A percentile compares a stretch with the other conserved stretches of the same genome.
These are phyloP conservation scores for Rhynchomys soricoides DNA, from an alignment of 2,113 vertebrate species.

Conservation along the genomic window DNA sequence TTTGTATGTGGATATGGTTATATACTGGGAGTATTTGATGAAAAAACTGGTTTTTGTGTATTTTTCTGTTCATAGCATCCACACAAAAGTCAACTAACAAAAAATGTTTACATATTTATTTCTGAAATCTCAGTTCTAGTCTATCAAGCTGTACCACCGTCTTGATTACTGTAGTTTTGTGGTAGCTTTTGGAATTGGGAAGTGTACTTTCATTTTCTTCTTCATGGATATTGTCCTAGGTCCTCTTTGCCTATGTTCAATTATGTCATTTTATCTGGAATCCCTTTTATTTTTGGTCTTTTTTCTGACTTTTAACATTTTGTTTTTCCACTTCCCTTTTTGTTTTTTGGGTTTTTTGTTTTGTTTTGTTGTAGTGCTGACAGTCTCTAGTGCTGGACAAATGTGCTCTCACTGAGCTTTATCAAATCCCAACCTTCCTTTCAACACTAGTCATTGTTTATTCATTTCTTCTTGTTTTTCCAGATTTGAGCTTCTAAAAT, in stretches of 20 bases:
- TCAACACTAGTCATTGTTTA: neutral
- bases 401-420: neutral
- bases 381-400: neutral
- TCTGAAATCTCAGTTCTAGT: neutral
- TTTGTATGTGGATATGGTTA: neutral
- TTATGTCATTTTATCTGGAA: neutral
- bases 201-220: conserved; percentile 7
- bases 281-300: neutral
- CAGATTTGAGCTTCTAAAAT: neutral
- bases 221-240: neutral
- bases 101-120: conserved; percentile 4
- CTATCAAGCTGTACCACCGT: neutral
- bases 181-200: neutral
- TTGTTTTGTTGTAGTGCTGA: neutral
- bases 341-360: neutral
- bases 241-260: conserved; percentile 2
- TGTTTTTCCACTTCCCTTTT: neutral
- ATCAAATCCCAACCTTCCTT: neutral
- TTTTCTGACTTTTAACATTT: neutral
- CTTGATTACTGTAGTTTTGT: neutral
- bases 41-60: neutral
- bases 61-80: neutral
- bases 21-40: neutral
- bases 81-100: neutral
- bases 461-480: neutral